Conservation (phyloP, 2,888 invertebrate genomes). For the Thera obeliscata region DNA sequence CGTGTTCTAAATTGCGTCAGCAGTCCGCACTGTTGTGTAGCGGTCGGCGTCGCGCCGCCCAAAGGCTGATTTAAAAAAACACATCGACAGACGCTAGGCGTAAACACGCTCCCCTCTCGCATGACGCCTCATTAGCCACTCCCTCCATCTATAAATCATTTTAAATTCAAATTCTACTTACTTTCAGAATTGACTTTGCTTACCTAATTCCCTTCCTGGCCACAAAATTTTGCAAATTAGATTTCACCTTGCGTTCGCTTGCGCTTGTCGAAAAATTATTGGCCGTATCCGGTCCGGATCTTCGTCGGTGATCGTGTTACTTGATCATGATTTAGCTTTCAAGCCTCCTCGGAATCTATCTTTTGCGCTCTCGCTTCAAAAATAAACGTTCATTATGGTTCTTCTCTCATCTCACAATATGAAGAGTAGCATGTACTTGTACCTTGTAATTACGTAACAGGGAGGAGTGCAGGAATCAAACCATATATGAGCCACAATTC, state of each 20-base stretch:
- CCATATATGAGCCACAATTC: too few species aligned
- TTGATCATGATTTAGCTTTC: constrained; percentile 52
- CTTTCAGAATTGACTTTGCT: constrained; percentile 81
- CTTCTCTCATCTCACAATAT: neutral
- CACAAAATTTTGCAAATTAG: constrained; percentile 80
- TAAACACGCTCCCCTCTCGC: constrained; percentile 81
- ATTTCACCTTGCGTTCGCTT: constrained; percentile 71
- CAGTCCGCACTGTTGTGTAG: constrained; percentile 44
- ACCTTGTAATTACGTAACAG: too few species aligned
- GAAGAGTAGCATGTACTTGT: too few species aligned
- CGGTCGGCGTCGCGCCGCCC: constrained; percentile 56
- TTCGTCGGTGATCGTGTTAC: constrained; percentile 58
- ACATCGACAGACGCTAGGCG: constrained; percentile 58
- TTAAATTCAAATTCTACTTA: constrained; percentile 84
- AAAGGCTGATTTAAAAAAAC: constrained; percentile 68
- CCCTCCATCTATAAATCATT: constrained; percentile 83
- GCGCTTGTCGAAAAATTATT: constrained; percentile 65
- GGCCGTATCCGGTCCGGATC: constrained; percentile 66
- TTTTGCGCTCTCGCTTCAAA: constrained; percentile 2
- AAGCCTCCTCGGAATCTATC: constrained; percentile 33
- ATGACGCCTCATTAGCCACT: constrained; percentile 84
- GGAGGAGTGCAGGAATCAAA: too few species aligned
- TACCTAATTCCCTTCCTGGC: constrained; percentile 77
- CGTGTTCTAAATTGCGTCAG: constrained; percentile 63
- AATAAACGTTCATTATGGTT: neutral